A percentile compares a stretch with the other conserved stretches of the same genome.
Conservation (phyloP, 2,888 invertebrate species). For the Philhelius pedissequus region DNA sequence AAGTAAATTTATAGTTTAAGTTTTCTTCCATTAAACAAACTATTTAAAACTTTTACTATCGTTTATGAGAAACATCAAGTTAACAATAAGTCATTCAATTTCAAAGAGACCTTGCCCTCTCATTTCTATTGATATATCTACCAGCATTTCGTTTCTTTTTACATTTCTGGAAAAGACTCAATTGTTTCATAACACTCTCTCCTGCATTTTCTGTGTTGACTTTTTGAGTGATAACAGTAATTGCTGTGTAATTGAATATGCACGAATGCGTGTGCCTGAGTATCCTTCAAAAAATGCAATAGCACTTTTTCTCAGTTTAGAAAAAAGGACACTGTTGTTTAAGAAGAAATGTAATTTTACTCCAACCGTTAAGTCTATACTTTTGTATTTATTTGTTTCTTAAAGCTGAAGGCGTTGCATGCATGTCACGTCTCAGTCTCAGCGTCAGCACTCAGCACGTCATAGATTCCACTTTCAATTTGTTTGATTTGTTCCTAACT, state of each 20-base stretch:
- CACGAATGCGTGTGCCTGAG: not conserved
- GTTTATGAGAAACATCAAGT: not conserved
- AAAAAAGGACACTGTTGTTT: not conserved
- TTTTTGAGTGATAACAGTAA: not conserved
- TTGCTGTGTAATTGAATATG: not conserved
- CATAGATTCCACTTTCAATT: not conserved
- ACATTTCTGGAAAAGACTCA: not conserved
- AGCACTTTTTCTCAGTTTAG: not conserved
- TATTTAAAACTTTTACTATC: not conserved
- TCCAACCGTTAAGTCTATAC: not conserved
- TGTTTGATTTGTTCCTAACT: not conserved
- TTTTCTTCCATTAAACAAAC: not conserved
- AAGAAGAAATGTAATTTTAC: not conserved
- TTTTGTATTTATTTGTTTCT: not conserved
- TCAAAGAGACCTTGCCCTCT: not conserved
- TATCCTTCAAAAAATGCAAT: not conserved
- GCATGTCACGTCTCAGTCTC: conserved; percentile 1
- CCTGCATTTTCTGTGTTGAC: not conserved
- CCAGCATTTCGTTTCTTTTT: not conserved
- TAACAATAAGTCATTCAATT: not conserved
- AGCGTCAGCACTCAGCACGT: not conserved
- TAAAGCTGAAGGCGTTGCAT: not conserved
- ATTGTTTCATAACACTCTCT: not conserved
- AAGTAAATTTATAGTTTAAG: not conserved
- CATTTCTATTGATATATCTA: not conserved